Base-by-base conservation (phyloP, 2,113 vertebrate genomes). In the Platysteira castanea region DNA sequence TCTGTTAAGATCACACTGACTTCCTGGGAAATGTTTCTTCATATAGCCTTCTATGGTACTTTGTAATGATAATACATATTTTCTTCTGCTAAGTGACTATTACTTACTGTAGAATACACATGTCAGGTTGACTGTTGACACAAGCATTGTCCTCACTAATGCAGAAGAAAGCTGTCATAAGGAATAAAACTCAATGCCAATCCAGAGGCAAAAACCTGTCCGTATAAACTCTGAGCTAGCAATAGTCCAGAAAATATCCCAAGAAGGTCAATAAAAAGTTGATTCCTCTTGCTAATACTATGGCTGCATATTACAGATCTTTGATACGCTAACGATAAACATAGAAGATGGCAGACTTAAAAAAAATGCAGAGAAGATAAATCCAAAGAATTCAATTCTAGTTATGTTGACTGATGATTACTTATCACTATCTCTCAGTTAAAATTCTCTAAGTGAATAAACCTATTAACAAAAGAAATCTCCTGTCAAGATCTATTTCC, bases 121-220 rank as follows among this genome's bases (percentile, higher is more conserved):
- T 75, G 96, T 97, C 97, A 97, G 77, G 84, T 96, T 96, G 53
- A 85, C 93, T 96, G 80, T 90, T 97, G 95, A 93, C 84, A 96
- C 70, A 91, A 94, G 56, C 80, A 49, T 86, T 93, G 78, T 78
- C 80, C 87, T 91, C 91, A 67, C 65, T 94, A 97, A 95, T 87
- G 96, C 90, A 97, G 93, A 97, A 97, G 93, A 95, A 97, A 97
- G 37, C 88, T 97, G 97, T 98, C 97, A 96, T 70, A 71, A 89
- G 86, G 87, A 96, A 97, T 97, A 95, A 96, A 96, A 93, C 70
- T 41, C 70, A 95, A 91, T 91, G 95, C 49, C 93, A 97, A 86
- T 94, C 92, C 71, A 87, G 5, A 88, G n/a, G 75, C 41, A 71
- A 88, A 95, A 96, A 75, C 31, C 57, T 89, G 68, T 28, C 21